Conservation (phyloP, 1,140 invertebrate species). For the Drosophila rhopaloa region DNA sequence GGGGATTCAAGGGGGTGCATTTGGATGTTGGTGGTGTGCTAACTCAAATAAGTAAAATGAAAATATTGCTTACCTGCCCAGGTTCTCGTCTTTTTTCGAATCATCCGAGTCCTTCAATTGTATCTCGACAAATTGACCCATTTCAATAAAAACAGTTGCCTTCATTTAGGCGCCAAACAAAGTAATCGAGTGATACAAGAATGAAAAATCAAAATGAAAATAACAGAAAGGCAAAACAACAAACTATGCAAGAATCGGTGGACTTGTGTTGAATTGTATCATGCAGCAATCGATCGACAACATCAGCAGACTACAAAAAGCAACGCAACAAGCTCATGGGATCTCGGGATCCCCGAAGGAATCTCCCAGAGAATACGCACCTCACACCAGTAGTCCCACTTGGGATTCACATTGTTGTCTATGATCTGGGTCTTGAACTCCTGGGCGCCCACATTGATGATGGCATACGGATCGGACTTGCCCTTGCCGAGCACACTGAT, state of each 20-base stretch:
- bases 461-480: slow-evolving; percentile 97
- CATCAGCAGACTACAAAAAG: slow-evolving; percentile 64
- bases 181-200: slow-evolving; percentile 49
- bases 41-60: slow-evolving; percentile 16
- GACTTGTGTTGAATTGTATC: slow-evolving; percentile 47
- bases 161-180: slow-evolving; percentile 53
- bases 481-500: slow-evolving; percentile 96
- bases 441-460: slow-evolving; percentile 94
- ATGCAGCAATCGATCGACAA: slow-evolving; percentile 73
- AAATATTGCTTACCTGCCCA: slow-evolving; percentile 89
- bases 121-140: slow-evolving; percentile 91
- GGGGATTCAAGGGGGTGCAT: slow-evolving; percentile 7
- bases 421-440: slow-evolving; percentile 95
- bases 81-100: slow-evolving; percentile 92
- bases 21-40: not conserved
- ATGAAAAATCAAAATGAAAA: slow-evolving; percentile 65
- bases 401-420: slow-evolving; percentile 95
- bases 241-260: slow-evolving; percentile 51
- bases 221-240: slow-evolving; percentile 42
- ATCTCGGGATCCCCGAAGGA: not conserved
- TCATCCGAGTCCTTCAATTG: slow-evolving; percentile 94
- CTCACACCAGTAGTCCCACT: slow-evolving; percentile 98
- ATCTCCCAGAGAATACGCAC: slow-evolving; percentile 85
- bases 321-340: slow-evolving; percentile 39
- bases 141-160: slow-evolving; percentile 81